A percentile compares a stretch with the other conserved stretches of the same genome.
Conservation (phyloP, 2,797 vertebrate species). For the Tolypeutes matacus region DNA sequence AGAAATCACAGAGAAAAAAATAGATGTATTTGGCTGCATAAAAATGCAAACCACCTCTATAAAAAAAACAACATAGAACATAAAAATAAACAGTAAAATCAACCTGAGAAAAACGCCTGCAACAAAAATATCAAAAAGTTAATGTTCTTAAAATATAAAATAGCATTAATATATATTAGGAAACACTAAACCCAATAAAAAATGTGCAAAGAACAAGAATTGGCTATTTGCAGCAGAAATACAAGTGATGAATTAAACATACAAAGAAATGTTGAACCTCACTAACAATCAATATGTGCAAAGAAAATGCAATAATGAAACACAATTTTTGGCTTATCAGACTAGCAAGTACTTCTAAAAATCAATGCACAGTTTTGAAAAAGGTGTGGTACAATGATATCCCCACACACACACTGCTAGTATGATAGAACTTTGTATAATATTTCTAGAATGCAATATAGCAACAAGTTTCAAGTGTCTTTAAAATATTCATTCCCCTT, state of each 20-base stretch:
- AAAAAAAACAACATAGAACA: constrained; percentile 44
- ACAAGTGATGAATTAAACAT: constrained; percentile 11
- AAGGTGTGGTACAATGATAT: rapidly evolving
- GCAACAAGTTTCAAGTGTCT: not conserved
- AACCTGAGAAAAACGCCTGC: constrained; percentile 72
- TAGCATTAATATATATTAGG: constrained; percentile 31
- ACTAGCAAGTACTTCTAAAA: not conserved
- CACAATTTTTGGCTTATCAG: not conserved
- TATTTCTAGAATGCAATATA: not conserved
- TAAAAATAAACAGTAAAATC: constrained; percentile 73
- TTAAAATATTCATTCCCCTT: not conserved
- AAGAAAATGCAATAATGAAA: not conserved
- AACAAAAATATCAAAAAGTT: constrained; percentile 68
- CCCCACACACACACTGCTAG: too few relatives aligned
- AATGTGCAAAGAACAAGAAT: constrained; percentile 57
- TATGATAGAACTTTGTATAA: not conserved
- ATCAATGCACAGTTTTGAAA: too few relatives aligned
- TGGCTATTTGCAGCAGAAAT: constrained; percentile 49
- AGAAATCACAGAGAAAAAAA: constrained; percentile 61
- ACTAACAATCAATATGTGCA: not conserved
- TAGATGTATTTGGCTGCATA: constrained; percentile 51
- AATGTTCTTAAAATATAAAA: constrained; percentile 71
- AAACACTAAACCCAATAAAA: constrained; percentile 58
- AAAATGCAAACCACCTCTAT: constrained; percentile 55
- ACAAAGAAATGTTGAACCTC: not conserved